These are phyloP conservation scores for Parapristionchus giblindavisi DNA, from an alignment of 2,888 invertebrate species.

Conservation along the genomic window DNA sequence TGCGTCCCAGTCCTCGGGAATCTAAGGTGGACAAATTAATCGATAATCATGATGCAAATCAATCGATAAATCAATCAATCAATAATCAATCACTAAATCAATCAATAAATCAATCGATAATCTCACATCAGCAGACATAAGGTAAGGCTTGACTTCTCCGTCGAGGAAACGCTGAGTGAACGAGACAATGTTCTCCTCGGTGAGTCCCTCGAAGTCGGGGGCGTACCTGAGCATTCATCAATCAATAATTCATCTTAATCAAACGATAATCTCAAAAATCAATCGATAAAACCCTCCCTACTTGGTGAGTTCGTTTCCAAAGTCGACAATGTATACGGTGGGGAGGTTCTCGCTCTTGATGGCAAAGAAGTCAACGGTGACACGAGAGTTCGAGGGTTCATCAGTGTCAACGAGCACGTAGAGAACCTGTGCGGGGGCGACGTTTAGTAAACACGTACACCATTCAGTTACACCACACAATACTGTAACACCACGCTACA, in stretches of 20 bases:
- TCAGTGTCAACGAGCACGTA: conserved; percentile 92
- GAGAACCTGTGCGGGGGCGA: conserved; percentile 76
- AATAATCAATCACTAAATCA: neutral
- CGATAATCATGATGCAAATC: no score
- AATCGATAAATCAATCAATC: neutral
- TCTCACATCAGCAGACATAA: conserved; percentile 82
- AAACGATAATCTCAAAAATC: neutral
- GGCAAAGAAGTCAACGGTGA: conserved; percentile 80
- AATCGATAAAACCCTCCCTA: neutral
- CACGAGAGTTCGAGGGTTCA: conserved; percentile 91
- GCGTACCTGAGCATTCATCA: conserved; percentile 14
- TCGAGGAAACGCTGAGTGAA: conserved; percentile 89
- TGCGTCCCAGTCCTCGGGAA: conserved; percentile 95
- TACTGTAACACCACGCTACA: neutral
- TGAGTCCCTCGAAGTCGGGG: conserved; percentile 32
- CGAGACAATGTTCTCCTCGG: conserved; percentile 71
- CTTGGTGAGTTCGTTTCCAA: conserved; percentile 26
- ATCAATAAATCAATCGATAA: neutral
- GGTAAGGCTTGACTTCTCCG: conserved; percentile 90
- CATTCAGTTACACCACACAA: no score
- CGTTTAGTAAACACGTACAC: neutral
- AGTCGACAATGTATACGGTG: conserved; percentile 31
- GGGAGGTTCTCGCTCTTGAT: conserved; percentile 76
- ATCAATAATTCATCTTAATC: neutral
- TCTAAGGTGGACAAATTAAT: no score